Conservation (phyloP, 2,113 vertebrate genomes). For the Psettodes erumei region DNA sequence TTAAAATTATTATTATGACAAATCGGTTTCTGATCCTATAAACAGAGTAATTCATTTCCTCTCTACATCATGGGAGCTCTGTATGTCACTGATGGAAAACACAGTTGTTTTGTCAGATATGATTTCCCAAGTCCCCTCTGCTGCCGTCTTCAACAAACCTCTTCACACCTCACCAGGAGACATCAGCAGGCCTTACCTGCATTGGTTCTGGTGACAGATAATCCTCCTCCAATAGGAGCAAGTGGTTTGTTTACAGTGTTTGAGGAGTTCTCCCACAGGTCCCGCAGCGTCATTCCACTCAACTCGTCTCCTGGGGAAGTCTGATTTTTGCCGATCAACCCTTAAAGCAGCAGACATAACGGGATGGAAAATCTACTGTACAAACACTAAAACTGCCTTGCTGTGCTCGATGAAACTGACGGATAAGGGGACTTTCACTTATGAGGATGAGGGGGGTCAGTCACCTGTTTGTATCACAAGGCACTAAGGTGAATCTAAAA, state of each 20-base stretch:
- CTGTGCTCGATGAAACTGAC: neutral
- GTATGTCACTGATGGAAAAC: neutral
- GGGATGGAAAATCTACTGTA: neutral
- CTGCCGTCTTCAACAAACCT: constrained; percentile 9
- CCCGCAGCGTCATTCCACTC: constrained; percentile 70
- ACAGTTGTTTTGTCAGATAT: neutral
- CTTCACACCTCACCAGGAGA: constrained; percentile 13
- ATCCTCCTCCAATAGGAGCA: constrained; percentile 81
- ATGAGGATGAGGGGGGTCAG: neutral
- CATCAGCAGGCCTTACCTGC: constrained; percentile 66
- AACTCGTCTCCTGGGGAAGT: constrained; percentile 80
- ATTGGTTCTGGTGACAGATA: constrained; percentile 83
- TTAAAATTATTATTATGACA: neutral
- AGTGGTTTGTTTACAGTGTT: constrained; percentile 80
- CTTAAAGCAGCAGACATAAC: constrained; percentile 73
- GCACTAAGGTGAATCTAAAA: neutral
- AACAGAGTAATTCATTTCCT: neutral
- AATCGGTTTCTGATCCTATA: neutral
- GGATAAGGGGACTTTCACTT: too few species aligned
- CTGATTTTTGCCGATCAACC: constrained; percentile 90
- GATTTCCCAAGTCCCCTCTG: neutral
- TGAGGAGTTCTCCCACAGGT: constrained; percentile 86
- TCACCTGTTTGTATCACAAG: neutral
- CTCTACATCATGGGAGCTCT: neutral
- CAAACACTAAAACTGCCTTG: neutral